Base-by-base conservation (phyloP, 2,113 vertebrate genomes). In the Daboia siamensis region DNA sequence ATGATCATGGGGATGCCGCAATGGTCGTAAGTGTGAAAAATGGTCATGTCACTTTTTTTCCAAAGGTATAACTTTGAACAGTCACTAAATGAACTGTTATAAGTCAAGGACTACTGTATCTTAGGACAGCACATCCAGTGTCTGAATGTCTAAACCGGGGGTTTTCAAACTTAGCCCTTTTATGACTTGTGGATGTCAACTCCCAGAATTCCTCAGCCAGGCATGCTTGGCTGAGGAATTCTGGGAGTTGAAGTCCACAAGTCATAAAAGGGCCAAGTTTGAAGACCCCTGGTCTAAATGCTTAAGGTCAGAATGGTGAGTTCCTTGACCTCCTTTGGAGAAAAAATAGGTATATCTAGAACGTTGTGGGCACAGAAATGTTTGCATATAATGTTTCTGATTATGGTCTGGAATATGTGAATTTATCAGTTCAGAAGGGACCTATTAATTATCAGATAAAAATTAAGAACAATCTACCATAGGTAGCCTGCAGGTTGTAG, bases 1-100 rank as follows among this genome's bases (percentile, higher is more conserved):
- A 29, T 26, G 9, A 26, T 10, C 10, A 12, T 29, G 59, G 59
- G 57, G 11, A 59, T 2, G 57, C 9, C 26, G 24, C 24, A 61
- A 61, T 26, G 8, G 59, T 61, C 3, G 1, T 61, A 26, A 61
- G 24, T 26, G 59, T 61, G 59, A 61, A 61, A 26, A 61, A 29
- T 61, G 59, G 59, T 61, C 26, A 11, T 26, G 59, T 29, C 10
- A 29, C 59, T 61, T 61, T 29, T 12, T 59, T 26, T 1, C 52
- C 7, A 51, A 61, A 61, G 10, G 11, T 29, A 3, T 12, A 12
- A 29, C 59, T 61, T 26, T 61, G 59, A 29, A 61, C 59, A 61
- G 26, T 61, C 59, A 61, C 9, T 1, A 61, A 96, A 93, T 94
- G 2, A 85, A 87, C 7, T 0, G 46, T 57, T 92, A 54, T 85